Conservation (phyloP, 2,888 invertebrate genomes). For the Drosophila nr. fundita region DNA sequence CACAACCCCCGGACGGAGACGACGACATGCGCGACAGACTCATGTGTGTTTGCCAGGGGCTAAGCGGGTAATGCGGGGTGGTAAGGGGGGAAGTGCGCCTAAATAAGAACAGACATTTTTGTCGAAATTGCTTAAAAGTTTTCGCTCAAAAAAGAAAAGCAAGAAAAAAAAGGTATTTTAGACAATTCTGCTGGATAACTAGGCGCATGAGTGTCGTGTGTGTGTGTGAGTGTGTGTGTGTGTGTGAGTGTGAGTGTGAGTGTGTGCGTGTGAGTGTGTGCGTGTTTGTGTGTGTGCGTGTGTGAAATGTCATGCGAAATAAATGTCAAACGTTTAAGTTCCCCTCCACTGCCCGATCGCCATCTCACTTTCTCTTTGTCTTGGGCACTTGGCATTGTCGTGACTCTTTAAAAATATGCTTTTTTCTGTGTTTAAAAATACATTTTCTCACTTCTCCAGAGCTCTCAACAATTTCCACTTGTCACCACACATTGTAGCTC, state of each 20-base stretch:
- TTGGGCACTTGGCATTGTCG: conserved; percentile 53
- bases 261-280: conserved; percentile 29
- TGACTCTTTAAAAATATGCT: conserved; percentile 56
- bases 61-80: neutral
- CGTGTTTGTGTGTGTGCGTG: conserved; percentile 44
- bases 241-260: conserved; percentile 44
- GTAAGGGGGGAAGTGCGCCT: conserved; percentile 26
- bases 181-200: conserved; percentile 65
- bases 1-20: conserved; percentile 51
- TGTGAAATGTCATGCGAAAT: conserved; percentile 74
- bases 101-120: conserved; percentile 61
- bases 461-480: conserved; percentile 62
- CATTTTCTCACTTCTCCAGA: conserved; percentile 36
- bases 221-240: neutral
- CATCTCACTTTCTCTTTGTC: conserved; percentile 17
- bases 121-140: conserved; percentile 67
- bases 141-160: conserved; percentile 60
- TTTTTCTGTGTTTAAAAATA: conserved; percentile 44
- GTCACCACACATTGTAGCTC: conserved; percentile 54
- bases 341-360: neutral
- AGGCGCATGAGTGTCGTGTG: conserved; percentile 57
- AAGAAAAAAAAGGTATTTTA: conserved; percentile 34
- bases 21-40: conserved; percentile 66
- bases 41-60: neutral
- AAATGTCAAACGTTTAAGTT: conserved; percentile 60